Evolutionary conservation across 1,140 invertebrate species (phyloP).

Genomic region (Temnothorax curvispinosus): DNA sequence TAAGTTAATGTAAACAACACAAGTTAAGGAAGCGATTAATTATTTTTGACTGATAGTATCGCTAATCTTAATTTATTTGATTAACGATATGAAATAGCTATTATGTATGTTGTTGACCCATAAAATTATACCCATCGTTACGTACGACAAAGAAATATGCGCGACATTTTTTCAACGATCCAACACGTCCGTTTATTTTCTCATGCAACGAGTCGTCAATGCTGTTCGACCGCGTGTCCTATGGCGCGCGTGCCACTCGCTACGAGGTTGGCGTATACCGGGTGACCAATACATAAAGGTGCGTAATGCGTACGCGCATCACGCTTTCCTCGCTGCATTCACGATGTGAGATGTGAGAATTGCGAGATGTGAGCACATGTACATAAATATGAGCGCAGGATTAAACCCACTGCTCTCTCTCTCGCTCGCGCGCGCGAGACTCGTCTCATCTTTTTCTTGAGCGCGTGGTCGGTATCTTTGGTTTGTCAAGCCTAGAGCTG

Average conservation of each 20-base stretch:
- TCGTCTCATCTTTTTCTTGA: not conserved
- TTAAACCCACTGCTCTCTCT: conserved; percentile 37
- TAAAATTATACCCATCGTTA: not conserved
- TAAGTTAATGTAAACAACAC: not conserved
- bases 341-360: too few species aligned
- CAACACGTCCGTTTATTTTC: too few species aligned
- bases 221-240: too few species aligned
- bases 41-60: not conserved
- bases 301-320: not conserved
- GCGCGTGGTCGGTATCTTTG: conserved; percentile 55
- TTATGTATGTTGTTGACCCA: not conserved
- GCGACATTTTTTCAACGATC: too few species aligned
- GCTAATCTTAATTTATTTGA: not conserved
- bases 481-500: conserved; percentile 58
- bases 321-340: not conserved
- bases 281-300: conserved; percentile 31
- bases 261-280: conserved; percentile 55
- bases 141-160: too few species aligned
- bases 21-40: not conserved
- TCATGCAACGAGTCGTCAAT: too few species aligned
- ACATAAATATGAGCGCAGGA: not conserved
- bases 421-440: not conserved
- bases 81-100: not conserved
- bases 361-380: too few species aligned
- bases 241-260: not conserved